Percentiles rank a stretch among this genome's conserved stretches.
Evolutionary conservation across 2,797 vertebrate genomes (phyloP).

Genomic region (Oryzias dopingdopingensis): DNA sequence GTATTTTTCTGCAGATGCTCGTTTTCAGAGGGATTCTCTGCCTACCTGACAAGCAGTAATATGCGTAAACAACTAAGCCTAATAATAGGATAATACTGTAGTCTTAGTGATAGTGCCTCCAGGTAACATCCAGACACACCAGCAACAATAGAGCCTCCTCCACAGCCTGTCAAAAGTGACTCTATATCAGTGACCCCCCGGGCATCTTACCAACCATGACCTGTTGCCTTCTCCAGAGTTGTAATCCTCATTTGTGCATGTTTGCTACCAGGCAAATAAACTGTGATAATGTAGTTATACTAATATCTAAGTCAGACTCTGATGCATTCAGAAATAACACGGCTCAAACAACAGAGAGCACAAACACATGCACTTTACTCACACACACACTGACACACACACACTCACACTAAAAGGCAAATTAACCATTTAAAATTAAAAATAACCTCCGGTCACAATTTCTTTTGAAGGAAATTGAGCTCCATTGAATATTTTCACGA

Average conservation of each 20-base stretch:
- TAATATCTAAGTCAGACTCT: constrained; percentile 75
- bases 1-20: constrained; percentile 71
- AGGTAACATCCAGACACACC: constrained; percentile 80
- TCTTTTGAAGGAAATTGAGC: constrained; percentile 59
- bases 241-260: constrained; percentile 76
- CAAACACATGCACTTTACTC: not conserved
- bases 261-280: constrained; percentile 75
- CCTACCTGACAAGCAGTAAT: constrained; percentile 84
- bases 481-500: constrained; percentile 62
- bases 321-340: constrained; percentile 72
- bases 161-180: constrained; percentile 82
- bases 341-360: constrained; percentile 43
- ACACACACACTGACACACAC: constrained; percentile 11
- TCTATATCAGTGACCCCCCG: constrained; percentile 79
- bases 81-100: constrained; percentile 87
- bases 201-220: constrained; percentile 82
- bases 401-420: constrained; percentile 31
- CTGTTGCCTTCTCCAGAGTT: constrained; percentile 80
- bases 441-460: constrained; percentile 72
- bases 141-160: constrained; percentile 81
- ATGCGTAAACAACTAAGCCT: constrained; percentile 85
- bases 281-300: constrained; percentile 78
- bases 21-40: constrained; percentile 76
- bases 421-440: constrained; percentile 59
- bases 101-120: constrained; percentile 79